Base-by-base conservation (phyloP, 2,888 invertebrate species). In the Acheta domesticus region DNA sequence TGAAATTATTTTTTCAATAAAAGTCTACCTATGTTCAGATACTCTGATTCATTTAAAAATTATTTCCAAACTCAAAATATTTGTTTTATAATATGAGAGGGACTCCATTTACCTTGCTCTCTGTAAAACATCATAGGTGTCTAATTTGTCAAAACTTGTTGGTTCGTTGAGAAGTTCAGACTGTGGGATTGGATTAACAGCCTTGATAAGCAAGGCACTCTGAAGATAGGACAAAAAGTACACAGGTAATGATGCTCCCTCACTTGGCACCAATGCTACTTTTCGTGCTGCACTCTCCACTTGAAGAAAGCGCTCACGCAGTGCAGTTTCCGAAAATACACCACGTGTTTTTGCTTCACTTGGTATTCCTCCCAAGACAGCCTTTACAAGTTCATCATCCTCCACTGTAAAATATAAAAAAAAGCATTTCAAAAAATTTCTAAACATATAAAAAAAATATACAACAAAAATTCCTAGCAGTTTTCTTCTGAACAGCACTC, bases 161-260 rank as follows among this genome's bases (percentile, higher is more conserved):
- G 91, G 91, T 83, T 92, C 89, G 85, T 95, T 92, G 77, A 92
- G 89, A 74, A 95, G 87, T 85, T 96, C 95, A 48, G 90, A 90
- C 80, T 90, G 89, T 0, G 95, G 92, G 83, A 95, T 93, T 80
- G 92, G 91, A 83, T 91, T 89, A 80, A 89, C 87, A 21, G 91
- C 89, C 81, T 91, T 91, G 84, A 94, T 89, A 75, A 96, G 89
- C 80, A 99, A 88, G 83, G 94, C 87, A n/a, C 96, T 96, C 86
- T 98, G 97, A 74, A 98, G 85, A 89, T 94, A 97, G 2, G 97
- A 97, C 19, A 97, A 87, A 83, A 97, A 88, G 87, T 96, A 96
- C 14, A 94, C 87, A 0, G 94, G 93, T 78, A 98, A 87, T 0
- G 92, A 89, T n/a, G 94, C 96, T n/a, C 97, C 97, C 20, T 92